phyloP scores from a whole-genome alignment of 2,888 invertebrate species.

The Lasioglossum pauxillum region DNA sequence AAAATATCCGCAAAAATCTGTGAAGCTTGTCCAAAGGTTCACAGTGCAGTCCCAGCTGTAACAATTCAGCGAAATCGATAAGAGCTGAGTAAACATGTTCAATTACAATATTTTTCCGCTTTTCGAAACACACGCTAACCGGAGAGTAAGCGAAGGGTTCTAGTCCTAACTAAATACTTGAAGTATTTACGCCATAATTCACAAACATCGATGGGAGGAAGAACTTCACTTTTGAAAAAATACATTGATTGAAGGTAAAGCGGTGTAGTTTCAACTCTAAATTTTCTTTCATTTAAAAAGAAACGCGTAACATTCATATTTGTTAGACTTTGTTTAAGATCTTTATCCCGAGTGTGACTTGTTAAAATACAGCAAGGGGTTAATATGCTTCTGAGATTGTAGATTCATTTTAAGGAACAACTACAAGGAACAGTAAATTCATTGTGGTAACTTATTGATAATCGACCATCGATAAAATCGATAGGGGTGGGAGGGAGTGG shows the following conservation, averaged over 20 bases:
- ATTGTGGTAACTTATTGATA: too few relatives aligned
- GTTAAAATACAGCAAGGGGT: too few relatives aligned
- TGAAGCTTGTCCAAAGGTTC: neutral
- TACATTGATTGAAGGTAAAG: neutral
- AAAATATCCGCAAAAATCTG: neutral
- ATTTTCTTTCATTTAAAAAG: too few relatives aligned
- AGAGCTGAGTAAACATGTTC: neutral
- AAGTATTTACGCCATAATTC: neutral
- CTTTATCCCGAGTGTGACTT: too few relatives aligned
- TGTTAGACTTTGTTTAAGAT: too few relatives aligned
- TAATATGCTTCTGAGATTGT: too few relatives aligned
- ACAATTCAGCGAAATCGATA: neutral
- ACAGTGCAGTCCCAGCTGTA: too few relatives aligned
- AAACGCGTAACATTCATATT: too few relatives aligned
- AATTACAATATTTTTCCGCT: neutral
- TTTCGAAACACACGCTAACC: neutral
- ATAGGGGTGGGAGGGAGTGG: neutral
- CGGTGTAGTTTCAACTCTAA: too few relatives aligned
- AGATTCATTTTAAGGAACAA: too few relatives aligned
- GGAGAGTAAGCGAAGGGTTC: neutral
- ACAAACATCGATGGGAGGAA: neutral
- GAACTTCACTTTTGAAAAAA: neutral
- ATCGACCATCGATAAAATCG: neutral
- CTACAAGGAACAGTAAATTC: too few relatives aligned
- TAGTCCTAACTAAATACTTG: neutral